Evolutionary conservation across 2,888 invertebrate species (phyloP).

Genomic region (Imbricaverruca yamaguchii): DNA sequence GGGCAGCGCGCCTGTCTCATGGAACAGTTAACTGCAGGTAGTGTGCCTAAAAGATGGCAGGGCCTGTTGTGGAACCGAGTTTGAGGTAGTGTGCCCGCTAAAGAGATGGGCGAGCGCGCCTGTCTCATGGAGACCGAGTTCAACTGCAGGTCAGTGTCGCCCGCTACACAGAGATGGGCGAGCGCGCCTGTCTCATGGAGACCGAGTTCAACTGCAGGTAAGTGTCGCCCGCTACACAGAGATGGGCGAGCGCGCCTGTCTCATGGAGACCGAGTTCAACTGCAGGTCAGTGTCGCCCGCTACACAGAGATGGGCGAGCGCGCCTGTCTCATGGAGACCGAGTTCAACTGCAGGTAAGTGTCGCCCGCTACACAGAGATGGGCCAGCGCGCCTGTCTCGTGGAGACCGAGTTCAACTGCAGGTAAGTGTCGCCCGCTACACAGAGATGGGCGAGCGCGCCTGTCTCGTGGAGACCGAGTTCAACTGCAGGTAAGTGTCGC

Average conservation of each 20-base stretch:
- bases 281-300: constrained; percentile 41
- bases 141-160: constrained; percentile 43
- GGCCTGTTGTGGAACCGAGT: no score
- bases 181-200: constrained; percentile 47
- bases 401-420: constrained; percentile 47
- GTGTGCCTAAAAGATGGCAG: no score
- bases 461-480: constrained; percentile 48
- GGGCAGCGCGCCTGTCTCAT: no score
- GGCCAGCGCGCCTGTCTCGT: constrained; percentile 44
- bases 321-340: constrained; percentile 46
- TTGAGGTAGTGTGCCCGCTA: constrained; percentile 38
- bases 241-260: constrained; percentile 41
- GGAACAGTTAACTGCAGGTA: no score
- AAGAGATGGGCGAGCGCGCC: constrained; percentile 36
- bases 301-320: no score
- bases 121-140: constrained; percentile 48
- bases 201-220: constrained; percentile 44
- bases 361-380: no score
- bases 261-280: constrained; percentile 47
- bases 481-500: constrained; percentile 39
- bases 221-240: no score
- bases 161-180: no score
- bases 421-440: constrained; percentile 39
- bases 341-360: constrained; percentile 43
- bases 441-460: constrained; percentile 45